Conservation (phyloP, 2,113 vertebrate genomes). For the Hippotragus niger region DNA sequence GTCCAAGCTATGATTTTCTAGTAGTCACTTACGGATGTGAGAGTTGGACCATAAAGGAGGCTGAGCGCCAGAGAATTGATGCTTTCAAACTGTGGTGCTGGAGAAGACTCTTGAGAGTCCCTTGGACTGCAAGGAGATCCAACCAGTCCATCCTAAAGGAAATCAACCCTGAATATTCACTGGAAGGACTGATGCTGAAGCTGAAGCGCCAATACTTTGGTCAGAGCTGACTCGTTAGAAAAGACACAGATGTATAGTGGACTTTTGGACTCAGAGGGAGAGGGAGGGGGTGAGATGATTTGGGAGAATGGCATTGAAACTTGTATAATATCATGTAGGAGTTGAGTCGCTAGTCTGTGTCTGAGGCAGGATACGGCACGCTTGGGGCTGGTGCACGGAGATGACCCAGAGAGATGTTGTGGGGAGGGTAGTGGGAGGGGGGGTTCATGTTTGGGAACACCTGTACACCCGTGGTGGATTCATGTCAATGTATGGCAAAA, state of each 20-base stretch:
- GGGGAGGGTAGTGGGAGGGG: no score
- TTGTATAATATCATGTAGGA: no score
- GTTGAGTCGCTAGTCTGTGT: no score
- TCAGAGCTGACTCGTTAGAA: accelerated
- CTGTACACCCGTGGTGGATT: no score
- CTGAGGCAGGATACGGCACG: no score
- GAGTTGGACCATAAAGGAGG: background rate
- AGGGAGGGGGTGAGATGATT: no score
- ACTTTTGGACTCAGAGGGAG: no score
- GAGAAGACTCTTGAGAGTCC: background rate
- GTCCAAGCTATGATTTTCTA: background rate
- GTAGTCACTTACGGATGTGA: background rate
- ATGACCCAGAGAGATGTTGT: no score
- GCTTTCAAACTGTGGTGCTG: background rate
- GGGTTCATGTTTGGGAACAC: no score
- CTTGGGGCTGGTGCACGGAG: no score
- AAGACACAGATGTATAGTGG: background rate
- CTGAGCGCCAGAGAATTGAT: background rate
- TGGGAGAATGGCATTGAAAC: no score
- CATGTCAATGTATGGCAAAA: no score
- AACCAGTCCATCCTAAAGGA: background rate
- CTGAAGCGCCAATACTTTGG: background rate
- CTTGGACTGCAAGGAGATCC: background rate
- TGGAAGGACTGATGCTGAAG: background rate
- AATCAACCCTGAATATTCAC: background rate